phyloP scores from a whole-genome alignment of 2,888 invertebrate species.

The Leptinotarsa haldemani region DNA sequence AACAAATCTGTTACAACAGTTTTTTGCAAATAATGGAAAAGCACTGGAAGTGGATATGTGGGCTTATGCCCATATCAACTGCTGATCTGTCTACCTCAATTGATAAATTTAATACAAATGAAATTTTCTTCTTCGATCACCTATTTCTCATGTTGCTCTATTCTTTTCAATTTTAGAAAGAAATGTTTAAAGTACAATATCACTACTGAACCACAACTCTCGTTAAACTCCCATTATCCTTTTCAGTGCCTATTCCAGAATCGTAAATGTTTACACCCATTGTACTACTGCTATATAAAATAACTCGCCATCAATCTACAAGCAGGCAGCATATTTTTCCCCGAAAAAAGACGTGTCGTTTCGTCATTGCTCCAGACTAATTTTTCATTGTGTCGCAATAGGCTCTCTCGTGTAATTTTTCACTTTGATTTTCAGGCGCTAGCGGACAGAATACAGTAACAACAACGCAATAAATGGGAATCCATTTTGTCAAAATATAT shows the following conservation, averaged over 20 bases:
- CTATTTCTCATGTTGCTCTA: no score
- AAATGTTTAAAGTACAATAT: no score
- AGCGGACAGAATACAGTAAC: neutral
- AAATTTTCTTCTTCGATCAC: no score
- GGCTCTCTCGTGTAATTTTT: constrained; percentile 6
- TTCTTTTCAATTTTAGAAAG: no score
- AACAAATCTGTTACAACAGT: no score
- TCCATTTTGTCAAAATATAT: neutral
- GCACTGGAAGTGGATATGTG: no score
- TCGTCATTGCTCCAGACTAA: constrained; percentile 17
- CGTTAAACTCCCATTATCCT: neutral
- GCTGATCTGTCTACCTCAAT: no score
- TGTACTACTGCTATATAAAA: neutral
- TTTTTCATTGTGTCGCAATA: constrained; percentile 13
- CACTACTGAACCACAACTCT: neutral
- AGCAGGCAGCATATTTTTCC: constrained; percentile 2
- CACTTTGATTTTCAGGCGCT: neutral
- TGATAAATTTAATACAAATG: no score
- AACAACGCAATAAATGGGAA: neutral
- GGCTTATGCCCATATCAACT: no score
- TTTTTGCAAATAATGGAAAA: no score
- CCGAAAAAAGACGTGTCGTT: constrained; percentile 19
- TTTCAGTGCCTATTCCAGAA: neutral
- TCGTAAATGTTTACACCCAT: neutral
- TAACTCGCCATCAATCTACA: constrained; percentile 12